A percentile compares a stretch with the other conserved stretches of the same genome.
phyloP scores from a whole-genome alignment of 1,140 invertebrate genomes.

The Sycophila sp. region DNA sequence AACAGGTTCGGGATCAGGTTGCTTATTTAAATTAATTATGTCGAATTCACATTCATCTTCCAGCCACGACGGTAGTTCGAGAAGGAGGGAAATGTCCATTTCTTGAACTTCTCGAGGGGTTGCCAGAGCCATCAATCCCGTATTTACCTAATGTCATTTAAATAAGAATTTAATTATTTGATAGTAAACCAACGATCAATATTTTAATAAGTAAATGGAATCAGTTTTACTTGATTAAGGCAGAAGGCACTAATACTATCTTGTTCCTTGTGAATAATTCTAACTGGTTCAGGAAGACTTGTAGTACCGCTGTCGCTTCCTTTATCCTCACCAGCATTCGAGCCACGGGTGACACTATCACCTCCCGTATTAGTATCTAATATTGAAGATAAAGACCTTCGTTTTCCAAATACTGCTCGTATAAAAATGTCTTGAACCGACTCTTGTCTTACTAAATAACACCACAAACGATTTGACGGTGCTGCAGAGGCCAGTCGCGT shows the following conservation, averaged over 20 bases:
- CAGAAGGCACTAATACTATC: conserved; percentile 98
- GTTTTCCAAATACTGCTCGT: conserved; percentile 90
- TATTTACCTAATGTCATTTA: conserved; percentile 73
- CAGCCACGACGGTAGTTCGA: conserved; percentile 89
- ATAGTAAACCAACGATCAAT: conserved; percentile 6
- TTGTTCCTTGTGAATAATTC: conserved; percentile 98
- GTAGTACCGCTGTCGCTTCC: conserved; percentile 65
- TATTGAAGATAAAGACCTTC: conserved; percentile 65
- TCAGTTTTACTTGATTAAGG: conserved; percentile 88
- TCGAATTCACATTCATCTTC: conserved; percentile 97
- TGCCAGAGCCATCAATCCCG: conserved; percentile 86
- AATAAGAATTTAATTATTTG: conserved; percentile 23
- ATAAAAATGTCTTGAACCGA: conserved; percentile 95
- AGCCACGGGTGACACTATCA: conserved; percentile 57
- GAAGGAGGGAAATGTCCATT: conserved; percentile 91
- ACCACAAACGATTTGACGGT: conserved; percentile 90
- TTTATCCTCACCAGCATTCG: conserved; percentile 58
- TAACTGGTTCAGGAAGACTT: conserved; percentile 80
- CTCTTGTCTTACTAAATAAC: conserved; percentile 92
- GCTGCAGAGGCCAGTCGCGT: conserved; percentile 79
- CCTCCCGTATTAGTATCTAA: conserved; percentile 58
- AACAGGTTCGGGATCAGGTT: conserved; percentile 74
- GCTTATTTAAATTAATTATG: conserved; percentile 87
- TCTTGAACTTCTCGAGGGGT: conserved; percentile 97
- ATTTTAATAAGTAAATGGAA: conserved; percentile 30